A percentile compares a stretch with the other conserved stretches of the same genome.
Conservation (phyloP, 2,888 invertebrate species). For the Leptura quadrifasciata region DNA sequence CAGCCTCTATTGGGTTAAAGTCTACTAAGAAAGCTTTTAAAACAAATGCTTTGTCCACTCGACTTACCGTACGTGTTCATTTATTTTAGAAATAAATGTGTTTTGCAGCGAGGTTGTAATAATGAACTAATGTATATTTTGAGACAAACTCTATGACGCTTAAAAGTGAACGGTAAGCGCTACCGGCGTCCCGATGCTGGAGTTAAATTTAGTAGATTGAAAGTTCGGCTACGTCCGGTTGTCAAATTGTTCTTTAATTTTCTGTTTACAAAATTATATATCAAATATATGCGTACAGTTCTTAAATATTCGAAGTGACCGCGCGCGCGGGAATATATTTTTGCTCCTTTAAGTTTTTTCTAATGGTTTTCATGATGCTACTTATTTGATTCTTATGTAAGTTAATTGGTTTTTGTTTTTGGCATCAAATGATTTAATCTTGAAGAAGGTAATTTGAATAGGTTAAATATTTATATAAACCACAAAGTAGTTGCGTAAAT, state of each 20-base stretch:
- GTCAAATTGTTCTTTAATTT: slow-evolving; percentile 66
- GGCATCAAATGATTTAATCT: slow-evolving; percentile 19
- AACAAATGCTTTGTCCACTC: slow-evolving; percentile 35
- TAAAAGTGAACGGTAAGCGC: slow-evolving; percentile 51
- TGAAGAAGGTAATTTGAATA: slow-evolving; percentile 20
- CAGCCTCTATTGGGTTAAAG: slow-evolving; percentile 28
- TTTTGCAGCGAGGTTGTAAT: slow-evolving; percentile 54
- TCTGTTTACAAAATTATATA: slow-evolving; percentile 63
- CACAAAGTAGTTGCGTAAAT: slow-evolving; percentile 32
- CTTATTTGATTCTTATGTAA: slow-evolving; percentile 33
- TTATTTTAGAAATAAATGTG: slow-evolving; percentile 47
- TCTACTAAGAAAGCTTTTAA: slow-evolving; percentile 40
- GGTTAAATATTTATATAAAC: slow-evolving; percentile 43
- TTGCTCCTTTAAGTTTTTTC: slow-evolving; percentile 19
- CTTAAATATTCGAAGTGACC: background rate
- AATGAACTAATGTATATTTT: slow-evolving; percentile 59
- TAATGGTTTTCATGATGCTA: slow-evolving; percentile 21
- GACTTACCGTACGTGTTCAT: slow-evolving; percentile 47
- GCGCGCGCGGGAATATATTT: slow-evolving; percentile 42
- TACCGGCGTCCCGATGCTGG: slow-evolving; percentile 62
- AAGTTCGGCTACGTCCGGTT: slow-evolving; percentile 71
- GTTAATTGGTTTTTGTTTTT: slow-evolving; percentile 36
- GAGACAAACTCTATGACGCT: slow-evolving; percentile 54
- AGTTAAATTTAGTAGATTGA: slow-evolving; percentile 69
- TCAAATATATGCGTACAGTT: slow-evolving; percentile 53